These are phyloP conservation scores for Papilio glaucus DNA, from an alignment of 1,140 invertebrate species.

Conservation along the genomic window DNA sequence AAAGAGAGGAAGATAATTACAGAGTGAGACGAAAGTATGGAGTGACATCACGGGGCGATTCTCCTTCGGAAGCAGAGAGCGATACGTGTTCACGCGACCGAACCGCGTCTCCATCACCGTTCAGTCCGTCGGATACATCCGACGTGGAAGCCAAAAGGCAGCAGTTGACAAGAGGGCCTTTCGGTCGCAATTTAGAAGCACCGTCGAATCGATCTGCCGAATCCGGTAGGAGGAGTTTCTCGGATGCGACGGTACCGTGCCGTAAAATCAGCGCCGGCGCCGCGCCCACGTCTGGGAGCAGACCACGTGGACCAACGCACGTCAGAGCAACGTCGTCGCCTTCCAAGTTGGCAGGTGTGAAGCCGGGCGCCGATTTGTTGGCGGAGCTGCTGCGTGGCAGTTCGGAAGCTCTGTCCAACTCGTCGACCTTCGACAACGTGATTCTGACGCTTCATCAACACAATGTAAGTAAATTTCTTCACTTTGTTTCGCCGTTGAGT, in stretches of 20 bases:
- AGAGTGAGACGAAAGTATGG: conserved; percentile 72
- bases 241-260: conserved; percentile 74
- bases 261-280: conserved; percentile 73
- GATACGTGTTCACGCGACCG: conserved; percentile 75
- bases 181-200: conserved; percentile 71
- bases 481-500: conserved; percentile 52
- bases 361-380: conserved; percentile 88
- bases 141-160: conserved; percentile 70
- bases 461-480: conserved; percentile 78
- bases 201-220: conserved; percentile 67
- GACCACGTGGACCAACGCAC: conserved; percentile 81
- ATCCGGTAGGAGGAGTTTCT: conserved; percentile 79
- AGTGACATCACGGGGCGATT: conserved; percentile 69
- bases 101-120: conserved; percentile 79
- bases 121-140: conserved; percentile 75
- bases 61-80: conserved; percentile 79
- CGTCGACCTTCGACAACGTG: conserved; percentile 79
- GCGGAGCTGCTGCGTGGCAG: conserved; percentile 89
- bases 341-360: conserved; percentile 88
- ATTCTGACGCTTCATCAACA: conserved; percentile 79
- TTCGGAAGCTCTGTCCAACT: conserved; percentile 88
- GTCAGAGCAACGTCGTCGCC: conserved; percentile 91
- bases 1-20: conserved; percentile 85
- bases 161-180: conserved; percentile 60
- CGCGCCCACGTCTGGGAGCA: conserved; percentile 51